These are phyloP conservation scores for Atlantisia rogersi DNA, from an alignment of 2,113 vertebrate species.

Conservation along the genomic window DNA sequence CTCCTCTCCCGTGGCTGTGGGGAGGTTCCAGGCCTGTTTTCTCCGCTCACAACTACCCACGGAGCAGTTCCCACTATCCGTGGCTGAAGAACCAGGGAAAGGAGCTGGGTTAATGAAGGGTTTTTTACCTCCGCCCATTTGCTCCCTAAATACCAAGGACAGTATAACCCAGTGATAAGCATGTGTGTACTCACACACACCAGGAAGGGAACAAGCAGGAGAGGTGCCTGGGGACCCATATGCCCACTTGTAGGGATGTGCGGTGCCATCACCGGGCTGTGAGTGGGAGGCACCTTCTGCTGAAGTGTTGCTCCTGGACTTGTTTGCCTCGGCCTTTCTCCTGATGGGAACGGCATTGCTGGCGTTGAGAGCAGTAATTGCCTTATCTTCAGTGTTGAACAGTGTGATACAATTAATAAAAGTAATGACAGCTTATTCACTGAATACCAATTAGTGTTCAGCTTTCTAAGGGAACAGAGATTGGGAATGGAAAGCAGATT, in stretches of 20 bases:
- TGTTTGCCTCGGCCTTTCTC: background rate
- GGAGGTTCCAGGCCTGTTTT: background rate
- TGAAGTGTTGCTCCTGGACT: background rate
- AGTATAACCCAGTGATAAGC: no score
- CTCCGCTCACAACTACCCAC: no score
- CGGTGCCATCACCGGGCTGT: background rate
- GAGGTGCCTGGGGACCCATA: no score
- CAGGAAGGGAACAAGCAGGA: no score
- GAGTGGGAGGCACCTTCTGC: background rate
- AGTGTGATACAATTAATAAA: background rate
- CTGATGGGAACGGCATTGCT: background rate
- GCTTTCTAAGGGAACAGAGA: background rate
- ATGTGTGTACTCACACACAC: no score
- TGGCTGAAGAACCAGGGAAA: no score
- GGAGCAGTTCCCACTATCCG: no score
- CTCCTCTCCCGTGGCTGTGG: background rate
- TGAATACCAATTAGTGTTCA: conserved; percentile 9
- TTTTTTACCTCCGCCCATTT: no score
- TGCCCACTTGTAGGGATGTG: fast-evolving
- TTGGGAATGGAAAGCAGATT: background rate
- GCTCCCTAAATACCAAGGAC: no score
- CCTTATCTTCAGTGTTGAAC: background rate
- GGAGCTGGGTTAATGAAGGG: no score
- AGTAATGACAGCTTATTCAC: background rate
- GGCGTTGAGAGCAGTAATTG: background rate